phyloP scores from a whole-genome alignment of 2,113 vertebrate genomes.

The Spea multiplicata region DNA sequence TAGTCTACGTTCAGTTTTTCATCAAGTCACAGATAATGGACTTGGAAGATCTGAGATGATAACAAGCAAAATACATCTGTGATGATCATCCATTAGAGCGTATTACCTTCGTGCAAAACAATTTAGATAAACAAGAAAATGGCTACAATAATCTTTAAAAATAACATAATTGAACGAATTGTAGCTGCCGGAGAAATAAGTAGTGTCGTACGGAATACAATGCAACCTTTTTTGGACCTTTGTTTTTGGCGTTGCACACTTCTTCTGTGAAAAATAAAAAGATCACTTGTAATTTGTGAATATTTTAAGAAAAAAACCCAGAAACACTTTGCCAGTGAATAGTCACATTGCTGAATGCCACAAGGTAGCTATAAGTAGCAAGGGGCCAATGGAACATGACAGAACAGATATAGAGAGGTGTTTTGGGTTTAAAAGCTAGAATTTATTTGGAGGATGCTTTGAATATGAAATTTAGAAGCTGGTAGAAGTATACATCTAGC shows the following conservation, averaged over 20 bases:
- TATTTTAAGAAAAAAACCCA: no score
- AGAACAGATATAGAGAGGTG: no score
- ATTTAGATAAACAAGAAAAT: constrained; percentile 37
- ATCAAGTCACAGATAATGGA: constrained; percentile 34
- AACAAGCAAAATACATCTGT: constrained; percentile 25
- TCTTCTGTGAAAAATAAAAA: not conserved
- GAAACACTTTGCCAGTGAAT: no score
- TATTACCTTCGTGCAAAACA: constrained; percentile 34
- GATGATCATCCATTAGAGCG: constrained; percentile 39
- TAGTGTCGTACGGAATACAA: constrained; percentile 17
- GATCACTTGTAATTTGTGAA: not conserved
- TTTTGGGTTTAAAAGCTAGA: no score
- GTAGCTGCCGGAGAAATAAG: not conserved
- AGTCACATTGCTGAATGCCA: no score
- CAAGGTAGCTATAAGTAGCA: no score
- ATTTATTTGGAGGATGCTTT: no score
- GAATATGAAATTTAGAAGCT: no score
- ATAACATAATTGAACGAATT: constrained; percentile 14
- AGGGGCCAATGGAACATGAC: no score
- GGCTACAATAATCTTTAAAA: constrained; percentile 33
- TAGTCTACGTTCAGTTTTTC: constrained; percentile 19
- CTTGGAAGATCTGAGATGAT: constrained; percentile 34
- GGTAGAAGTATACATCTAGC: no score
- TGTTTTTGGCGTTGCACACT: not conserved
- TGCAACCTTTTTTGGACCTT: not conserved